Percentiles rank a stretch among this genome's conserved stretches.
These are phyloP conservation scores for Adelognathus sp. DNA, from an alignment of 2,888 invertebrate genomes.

Conservation along the genomic window DNA sequence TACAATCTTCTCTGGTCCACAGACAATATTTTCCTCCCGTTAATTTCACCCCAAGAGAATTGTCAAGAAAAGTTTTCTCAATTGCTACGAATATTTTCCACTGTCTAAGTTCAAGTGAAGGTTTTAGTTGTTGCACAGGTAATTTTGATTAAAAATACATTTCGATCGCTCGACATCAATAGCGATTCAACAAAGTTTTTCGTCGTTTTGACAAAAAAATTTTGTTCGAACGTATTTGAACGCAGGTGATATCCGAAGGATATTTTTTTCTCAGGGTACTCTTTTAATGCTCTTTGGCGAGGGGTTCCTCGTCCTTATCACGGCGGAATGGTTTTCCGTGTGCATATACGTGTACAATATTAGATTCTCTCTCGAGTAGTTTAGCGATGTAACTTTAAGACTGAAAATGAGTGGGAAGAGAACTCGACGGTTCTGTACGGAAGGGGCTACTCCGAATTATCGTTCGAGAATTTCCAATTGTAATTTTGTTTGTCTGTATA, in stretches of 20 bases:
- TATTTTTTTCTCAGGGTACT: conserved; percentile 24
- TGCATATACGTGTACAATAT: conserved; percentile 6
- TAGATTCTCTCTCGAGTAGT: background rate
- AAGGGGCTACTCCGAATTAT: background rate
- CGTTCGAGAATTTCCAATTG: background rate
- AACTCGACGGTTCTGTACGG: background rate
- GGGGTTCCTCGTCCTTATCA: background rate
- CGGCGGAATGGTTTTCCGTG: background rate
- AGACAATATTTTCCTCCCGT: too few relatives aligned
- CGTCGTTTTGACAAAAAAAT: too few relatives aligned
- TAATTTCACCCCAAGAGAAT: too few relatives aligned
- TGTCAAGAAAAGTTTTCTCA: too few relatives aligned
- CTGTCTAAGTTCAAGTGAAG: too few relatives aligned
- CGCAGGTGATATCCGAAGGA: too few relatives aligned
- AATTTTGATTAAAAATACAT: too few relatives aligned
- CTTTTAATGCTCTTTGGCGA: conserved; percentile 21
- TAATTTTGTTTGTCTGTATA: background rate
- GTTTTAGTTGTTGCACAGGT: too few relatives aligned
- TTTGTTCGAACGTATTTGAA: background rate
- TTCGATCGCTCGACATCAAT: too few relatives aligned
- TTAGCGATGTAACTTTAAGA: background rate
- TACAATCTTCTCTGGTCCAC: too few relatives aligned
- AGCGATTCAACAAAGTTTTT: too few relatives aligned
- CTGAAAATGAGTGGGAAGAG: background rate
- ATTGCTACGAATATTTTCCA: too few relatives aligned